Percentiles rank a stretch among this genome's conserved stretches.
phyloP scores from a whole-genome alignment of 2,113 vertebrate genomes.

The Notothenia coriiceps region DNA sequence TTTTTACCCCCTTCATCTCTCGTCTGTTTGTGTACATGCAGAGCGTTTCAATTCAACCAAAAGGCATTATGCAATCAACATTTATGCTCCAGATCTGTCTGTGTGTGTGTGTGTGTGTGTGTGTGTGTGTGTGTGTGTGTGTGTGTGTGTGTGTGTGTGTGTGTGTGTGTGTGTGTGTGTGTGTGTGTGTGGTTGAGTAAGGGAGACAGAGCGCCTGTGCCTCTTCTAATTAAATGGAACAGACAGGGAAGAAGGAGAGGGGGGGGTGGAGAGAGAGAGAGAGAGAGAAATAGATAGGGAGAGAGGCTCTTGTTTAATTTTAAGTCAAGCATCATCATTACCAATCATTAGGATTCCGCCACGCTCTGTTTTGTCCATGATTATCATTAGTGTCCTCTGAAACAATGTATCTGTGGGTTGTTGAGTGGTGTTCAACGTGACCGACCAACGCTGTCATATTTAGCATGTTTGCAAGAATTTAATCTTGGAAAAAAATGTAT shows the following conservation, averaged over 20 bases:
- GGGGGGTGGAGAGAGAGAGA: neutral
- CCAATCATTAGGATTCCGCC: conserved; percentile 39
- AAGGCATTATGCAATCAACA: conserved; percentile 28
- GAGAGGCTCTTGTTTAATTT: conserved; percentile 25
- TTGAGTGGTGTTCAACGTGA: neutral
- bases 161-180: conserved; percentile 4
- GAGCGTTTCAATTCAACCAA: conserved; percentile 35
- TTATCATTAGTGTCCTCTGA: conserved; percentile 39
- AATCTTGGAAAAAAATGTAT: neutral
- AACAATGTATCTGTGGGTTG: neutral
- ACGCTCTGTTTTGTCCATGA: conserved; percentile 31
- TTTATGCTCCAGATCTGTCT: conserved; percentile 40
- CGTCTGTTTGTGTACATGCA: conserved; percentile 4
- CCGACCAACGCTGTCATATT: neutral
- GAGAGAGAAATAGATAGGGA: neutral
- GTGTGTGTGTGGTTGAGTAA: conserved; percentile 23
- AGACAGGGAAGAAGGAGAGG: neutral
- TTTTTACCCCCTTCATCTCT: neutral
- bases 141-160: conserved; percentile 11
- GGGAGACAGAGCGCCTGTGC: conserved; percentile 19
- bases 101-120: conserved; percentile 8
- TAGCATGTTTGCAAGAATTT: neutral
- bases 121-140: neutral
- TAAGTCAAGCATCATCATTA: conserved; percentile 39
- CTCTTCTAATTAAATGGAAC: conserved; percentile 50